Conservation (phyloP, 64 coral and sea anemone species). For the Acropora tenuis region DNA sequence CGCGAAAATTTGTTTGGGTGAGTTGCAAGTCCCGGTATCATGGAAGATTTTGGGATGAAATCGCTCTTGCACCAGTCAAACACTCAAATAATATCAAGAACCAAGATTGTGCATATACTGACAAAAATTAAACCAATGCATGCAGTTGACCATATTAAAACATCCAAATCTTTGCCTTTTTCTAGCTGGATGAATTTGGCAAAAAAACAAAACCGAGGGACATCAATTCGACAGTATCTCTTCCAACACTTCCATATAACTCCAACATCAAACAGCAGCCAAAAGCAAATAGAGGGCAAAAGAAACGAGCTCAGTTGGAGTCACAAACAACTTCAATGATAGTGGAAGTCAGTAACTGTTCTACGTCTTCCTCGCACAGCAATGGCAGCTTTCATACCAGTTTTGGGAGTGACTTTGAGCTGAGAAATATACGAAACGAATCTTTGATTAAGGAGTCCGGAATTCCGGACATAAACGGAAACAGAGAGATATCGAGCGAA, state of each 20-base stretch:
- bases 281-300: background rate
- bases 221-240: background rate
- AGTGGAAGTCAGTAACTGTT: conserved; percentile 1
- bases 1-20: no score
- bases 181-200: conserved; percentile 37
- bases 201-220: conserved; percentile 25
- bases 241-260: background rate
- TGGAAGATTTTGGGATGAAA: no score
- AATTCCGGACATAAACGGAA: background rate
- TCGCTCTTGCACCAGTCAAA: no score
- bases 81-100: no score
- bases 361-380: background rate
- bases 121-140: no score
- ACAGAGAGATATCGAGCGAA: background rate
- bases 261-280: background rate
- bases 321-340: conserved; percentile 17
- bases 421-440: background rate
- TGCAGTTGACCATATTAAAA: no score
- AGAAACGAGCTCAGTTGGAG: background rate
- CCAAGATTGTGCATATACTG: no score
- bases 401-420: background rate
- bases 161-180: background rate
- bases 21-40: no score
- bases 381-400: conserved; percentile 6
- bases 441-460: conserved; percentile 9